Conservation (phyloP, 2,888 invertebrate species). For the Anaspis maculata region DNA sequence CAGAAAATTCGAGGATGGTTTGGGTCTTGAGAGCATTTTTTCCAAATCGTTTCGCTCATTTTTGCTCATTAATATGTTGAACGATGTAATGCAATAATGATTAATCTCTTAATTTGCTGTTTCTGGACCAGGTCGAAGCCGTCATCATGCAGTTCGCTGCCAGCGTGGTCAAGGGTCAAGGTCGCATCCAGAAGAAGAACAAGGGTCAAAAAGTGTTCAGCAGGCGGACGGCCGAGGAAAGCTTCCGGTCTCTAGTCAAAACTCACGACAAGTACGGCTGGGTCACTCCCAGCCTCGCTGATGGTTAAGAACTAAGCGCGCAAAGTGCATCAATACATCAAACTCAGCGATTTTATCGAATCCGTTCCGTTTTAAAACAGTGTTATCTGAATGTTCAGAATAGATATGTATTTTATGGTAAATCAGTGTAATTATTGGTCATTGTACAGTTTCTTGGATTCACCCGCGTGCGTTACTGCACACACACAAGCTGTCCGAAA, state of each 20-base stretch:
- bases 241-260: constrained; percentile 78
- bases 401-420: constrained; percentile 15
- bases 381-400: constrained; percentile 19
- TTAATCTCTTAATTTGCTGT: too few species aligned
- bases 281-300: constrained; percentile 80
- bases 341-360: too few species aligned
- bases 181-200: constrained; percentile 69
- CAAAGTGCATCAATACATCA: too few species aligned
- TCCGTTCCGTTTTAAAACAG: constrained; percentile 14
- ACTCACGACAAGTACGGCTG: constrained; percentile 88
- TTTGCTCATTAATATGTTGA: too few species aligned
- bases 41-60: too few species aligned
- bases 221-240: constrained; percentile 75
- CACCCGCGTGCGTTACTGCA: too few species aligned
- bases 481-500: too few species aligned
- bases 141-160: constrained; percentile 86
- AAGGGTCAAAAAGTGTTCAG: constrained; percentile 73
- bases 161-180: constrained; percentile 81
- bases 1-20: too few species aligned
- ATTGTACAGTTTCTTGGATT: too few species aligned
- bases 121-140: too few species aligned
- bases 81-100: too few species aligned
- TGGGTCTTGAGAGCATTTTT: too few species aligned
- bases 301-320: constrained; percentile 55
- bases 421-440: constrained; percentile 7